A percentile compares a stretch with the other conserved stretches of the same genome.
These are phyloP conservation scores for Ormyrus pomaceus DNA, from an alignment of 2,888 invertebrate genomes.

Conservation along the genomic window DNA sequence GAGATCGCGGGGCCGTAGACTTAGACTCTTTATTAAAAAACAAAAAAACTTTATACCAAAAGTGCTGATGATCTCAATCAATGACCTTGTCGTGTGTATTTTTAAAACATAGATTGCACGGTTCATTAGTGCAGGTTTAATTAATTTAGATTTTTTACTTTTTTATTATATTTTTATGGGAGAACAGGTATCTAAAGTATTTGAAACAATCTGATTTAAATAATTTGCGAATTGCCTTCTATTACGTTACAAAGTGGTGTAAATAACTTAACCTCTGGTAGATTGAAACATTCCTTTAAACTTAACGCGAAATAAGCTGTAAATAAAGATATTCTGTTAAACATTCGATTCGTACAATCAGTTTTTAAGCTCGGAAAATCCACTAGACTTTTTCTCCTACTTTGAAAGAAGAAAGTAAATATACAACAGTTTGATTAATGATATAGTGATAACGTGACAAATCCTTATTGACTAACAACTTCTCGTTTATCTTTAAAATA, in stretches of 20 bases:
- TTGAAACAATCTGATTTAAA: neutral
- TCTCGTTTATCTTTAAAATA: constrained; percentile 6
- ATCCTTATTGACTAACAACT: constrained; percentile 27
- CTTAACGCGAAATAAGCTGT: neutral
- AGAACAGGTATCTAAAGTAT: no score
- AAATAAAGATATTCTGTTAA: neutral
- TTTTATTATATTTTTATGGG: constrained; percentile 6
- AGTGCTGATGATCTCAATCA: constrained; percentile 51
- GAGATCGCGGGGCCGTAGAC: constrained; percentile 20
- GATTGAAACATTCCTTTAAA: neutral
- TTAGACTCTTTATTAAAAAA: constrained; percentile 43
- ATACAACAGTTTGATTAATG: constrained; percentile 31
- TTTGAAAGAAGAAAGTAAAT: constrained; percentile 30
- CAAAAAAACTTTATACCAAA: constrained; percentile 43
- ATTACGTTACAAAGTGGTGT: neutral
- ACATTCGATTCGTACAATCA: neutral
- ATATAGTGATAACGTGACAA: constrained; percentile 40
- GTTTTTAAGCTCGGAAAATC: neutral
- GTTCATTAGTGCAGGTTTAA: neutral
- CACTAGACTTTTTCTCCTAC: neutral
- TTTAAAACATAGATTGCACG: neutral
- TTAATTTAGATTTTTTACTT: constrained; percentile 7
- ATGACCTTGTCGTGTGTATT: constrained; percentile 21
- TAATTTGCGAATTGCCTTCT: neutral
- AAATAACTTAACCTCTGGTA: neutral